Evolutionary conservation across 1,140 invertebrate species (phyloP), one percentile per base, ranked within the genome.

Genomic region (Plectus sambesii): DNA sequence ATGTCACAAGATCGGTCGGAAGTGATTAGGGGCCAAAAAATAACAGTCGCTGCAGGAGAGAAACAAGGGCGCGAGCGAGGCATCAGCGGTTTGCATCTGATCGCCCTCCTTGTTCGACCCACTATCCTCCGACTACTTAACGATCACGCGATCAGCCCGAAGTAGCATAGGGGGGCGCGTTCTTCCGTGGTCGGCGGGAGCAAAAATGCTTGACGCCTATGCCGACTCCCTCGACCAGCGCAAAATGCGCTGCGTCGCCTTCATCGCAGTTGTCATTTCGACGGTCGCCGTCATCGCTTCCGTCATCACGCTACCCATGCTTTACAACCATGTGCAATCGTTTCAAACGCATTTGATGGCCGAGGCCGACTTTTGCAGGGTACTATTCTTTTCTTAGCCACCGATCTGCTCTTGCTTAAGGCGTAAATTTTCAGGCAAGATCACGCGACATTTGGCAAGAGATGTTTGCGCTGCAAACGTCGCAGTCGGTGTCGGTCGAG

Each of bases 361-460:
- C 17, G 63, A 66, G 41, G 59, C 63, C 25, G 63, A 66, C 9
- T 67, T 68, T 52, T 68, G 66, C 48, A 69, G 65, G 33, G 24
- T 26, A 12, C 5, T 26, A 45, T 8, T n/a, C n/a, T n/a, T n/a
- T n/a, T n/a, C n/a, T n/a, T n/a, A n/a, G n/a, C n/a, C n/a, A n/a
- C n/a, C n/a, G n/a, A n/a, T n/a, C n/a, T 37, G 33, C 12, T 2
- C 20, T 17, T 22, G 1, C 43, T 47, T 38, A 55, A 42, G 33
- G 47, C 35, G 45, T 49, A 45, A 54, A n/a, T n/a, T n/a, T n/a
- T n/a, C n/a, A n/a, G n/a, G n/a, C 60, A 22, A 60, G 63, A 17
- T 53, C 66, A 12, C 66, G 63, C 39, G 63, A 66, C 60, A 66
- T 66, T 64, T 66, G 65, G 65, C 54, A 56, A 6, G 63, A 66